Evolutionary conservation across 2,888 invertebrate species (phyloP).

Genomic region (Julus scanicus): DNA sequence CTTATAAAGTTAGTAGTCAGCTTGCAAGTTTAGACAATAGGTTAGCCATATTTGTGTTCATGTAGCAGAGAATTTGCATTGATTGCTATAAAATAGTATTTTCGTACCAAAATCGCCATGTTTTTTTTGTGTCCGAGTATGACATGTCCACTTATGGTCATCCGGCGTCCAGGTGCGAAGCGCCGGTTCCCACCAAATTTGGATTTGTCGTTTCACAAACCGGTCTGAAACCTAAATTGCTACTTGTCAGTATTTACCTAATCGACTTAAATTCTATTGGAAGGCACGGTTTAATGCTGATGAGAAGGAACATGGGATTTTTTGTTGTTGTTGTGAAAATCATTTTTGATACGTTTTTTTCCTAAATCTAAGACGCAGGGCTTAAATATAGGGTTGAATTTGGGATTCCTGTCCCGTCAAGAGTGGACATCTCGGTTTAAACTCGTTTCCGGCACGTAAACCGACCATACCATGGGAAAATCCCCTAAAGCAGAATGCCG

Average conservation of each 20-base stretch:
- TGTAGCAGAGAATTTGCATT: too few relatives aligned
- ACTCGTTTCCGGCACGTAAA: neutral
- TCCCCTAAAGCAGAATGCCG: slow-evolving; percentile 22
- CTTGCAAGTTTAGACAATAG: too few relatives aligned
- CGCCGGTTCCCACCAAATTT: neutral
- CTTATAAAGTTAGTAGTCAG: too few relatives aligned
- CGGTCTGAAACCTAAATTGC: neutral
- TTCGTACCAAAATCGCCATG: neutral
- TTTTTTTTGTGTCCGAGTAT: neutral
- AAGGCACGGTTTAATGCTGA: neutral
- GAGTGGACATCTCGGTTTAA: neutral
- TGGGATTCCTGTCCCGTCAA: neutral
- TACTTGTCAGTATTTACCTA: slow-evolving; percentile 14
- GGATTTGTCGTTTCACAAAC: neutral
- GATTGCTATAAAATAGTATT: neutral
- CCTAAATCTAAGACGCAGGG: neutral
- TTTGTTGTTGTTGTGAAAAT: neutral
- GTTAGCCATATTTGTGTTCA: too few relatives aligned
- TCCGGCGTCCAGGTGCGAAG: slow-evolving; percentile 6
- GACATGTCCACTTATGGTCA: slow-evolving; percentile 2
- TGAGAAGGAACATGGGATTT: neutral
- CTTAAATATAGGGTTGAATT: slow-evolving; percentile 27
- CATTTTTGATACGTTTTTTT: neutral
- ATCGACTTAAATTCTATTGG: neutral
- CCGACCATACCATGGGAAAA: slow-evolving; percentile 5